phyloP scores from a whole-genome alignment of 2,113 vertebrate species.

The Corythornis cristatus region DNA sequence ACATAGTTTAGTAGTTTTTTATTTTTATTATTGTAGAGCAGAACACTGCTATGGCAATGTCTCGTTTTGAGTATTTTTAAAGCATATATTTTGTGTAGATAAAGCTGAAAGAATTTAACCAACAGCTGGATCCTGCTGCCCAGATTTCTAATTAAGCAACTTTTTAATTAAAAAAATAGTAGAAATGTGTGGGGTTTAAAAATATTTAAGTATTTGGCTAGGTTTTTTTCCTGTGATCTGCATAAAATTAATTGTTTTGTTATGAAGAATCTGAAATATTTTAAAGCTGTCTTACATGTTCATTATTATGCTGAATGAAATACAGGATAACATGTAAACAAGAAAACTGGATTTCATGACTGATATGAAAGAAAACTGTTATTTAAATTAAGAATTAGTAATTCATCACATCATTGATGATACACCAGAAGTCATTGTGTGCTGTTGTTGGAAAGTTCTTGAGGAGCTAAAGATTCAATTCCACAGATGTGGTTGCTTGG shows the following conservation, averaged over 20 bases:
- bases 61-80: background rate
- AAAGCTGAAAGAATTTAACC: background rate
- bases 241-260: background rate
- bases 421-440: background rate
- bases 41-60: background rate
- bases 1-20: background rate
- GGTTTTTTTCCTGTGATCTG: background rate
- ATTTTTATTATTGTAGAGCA: background rate
- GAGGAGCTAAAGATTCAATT: background rate
- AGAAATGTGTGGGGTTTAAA: background rate
- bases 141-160: background rate
- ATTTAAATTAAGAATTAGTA: background rate
- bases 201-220: background rate
- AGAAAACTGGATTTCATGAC: background rate
- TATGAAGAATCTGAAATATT: background rate
- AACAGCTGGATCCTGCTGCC: background rate
- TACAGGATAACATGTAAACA: background rate
- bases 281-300: background rate
- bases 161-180: background rate
- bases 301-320: background rate
- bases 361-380: background rate
- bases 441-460: background rate
- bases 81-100: background rate
- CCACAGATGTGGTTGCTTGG: accelerated
- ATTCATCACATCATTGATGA: background rate